Evolutionary conservation across 1,140 invertebrate genomes (phyloP).

Genomic region (Metopolophium dirhodum): DNA sequence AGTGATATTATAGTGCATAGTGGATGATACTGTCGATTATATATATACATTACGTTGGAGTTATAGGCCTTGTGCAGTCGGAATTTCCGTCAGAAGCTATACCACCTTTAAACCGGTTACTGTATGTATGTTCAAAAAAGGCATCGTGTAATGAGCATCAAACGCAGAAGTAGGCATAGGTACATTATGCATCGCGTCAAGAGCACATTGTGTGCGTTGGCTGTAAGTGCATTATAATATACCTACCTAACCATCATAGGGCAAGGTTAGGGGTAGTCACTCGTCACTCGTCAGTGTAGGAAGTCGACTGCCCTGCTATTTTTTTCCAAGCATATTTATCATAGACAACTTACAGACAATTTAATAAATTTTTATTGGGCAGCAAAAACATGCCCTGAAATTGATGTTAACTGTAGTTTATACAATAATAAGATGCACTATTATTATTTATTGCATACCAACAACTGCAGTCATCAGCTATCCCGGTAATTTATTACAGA

Average conservation of each 20-base stretch:
- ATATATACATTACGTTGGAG: background rate
- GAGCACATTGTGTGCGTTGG: background rate
- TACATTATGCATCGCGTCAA: background rate
- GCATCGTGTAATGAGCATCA: background rate
- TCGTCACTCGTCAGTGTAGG: background rate
- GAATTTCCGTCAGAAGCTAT: background rate
- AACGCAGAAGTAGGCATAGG: background rate
- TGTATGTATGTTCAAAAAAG: background rate
- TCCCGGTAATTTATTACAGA: too few species aligned
- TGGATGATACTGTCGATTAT: background rate
- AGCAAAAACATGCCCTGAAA: background rate
- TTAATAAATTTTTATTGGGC: too few species aligned
- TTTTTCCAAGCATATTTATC: background rate
- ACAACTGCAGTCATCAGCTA: too few species aligned
- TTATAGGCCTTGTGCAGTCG: background rate
- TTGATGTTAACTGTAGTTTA: background rate
- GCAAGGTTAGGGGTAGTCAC: background rate
- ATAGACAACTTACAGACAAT: too few species aligned
- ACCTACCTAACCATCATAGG: too few species aligned
- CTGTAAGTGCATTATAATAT: background rate
- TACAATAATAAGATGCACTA: too few species aligned
- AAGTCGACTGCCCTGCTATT: background rate
- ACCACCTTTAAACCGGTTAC: slow-evolving; percentile 9
- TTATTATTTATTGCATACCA: too few species aligned
- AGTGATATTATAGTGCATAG: background rate